Evolutionary conservation across 2,113 vertebrate species (phyloP), one percentile per base, ranked within the genome.

Genomic region (Gambusia holbrooki): DNA sequence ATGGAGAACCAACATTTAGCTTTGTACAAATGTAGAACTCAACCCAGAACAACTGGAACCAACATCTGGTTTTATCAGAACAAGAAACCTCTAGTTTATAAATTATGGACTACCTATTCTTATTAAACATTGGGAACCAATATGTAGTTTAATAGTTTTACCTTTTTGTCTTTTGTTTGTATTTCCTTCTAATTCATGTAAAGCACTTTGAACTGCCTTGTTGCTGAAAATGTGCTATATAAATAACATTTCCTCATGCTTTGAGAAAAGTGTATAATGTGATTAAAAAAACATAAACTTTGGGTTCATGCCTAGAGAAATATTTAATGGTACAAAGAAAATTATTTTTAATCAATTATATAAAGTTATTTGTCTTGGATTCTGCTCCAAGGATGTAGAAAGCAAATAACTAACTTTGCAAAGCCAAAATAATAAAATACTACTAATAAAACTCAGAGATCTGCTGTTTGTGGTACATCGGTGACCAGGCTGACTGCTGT

Each of bases 191-290:
- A 33, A 33, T 33, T 30, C 30, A 0, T 30, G 30, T 30, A 30
- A 30, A 30, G 3, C 30, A 3, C 30, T 30, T 30, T 30, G 30
- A 30, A 30, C 30, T 30, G 30, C 30, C 30, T 3, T 33, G 32
- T 33, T 33, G 32, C 32, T 33, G 6, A 33, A 33, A 6, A 33
- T 33, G 32, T 33, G 5, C 5, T 33, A 7, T 33, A 33, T 33
- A 33, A 33, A 7, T 33, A 33, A 33, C 6, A 33, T 33, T 33
- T 1, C 32, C 32, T 33, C 32, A 33, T 1, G 19, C 62, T 68
- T 76, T 84, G 62, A 82, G 27, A 48, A 62, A 45, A 30, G 45
- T 37, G 45, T 33, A 33, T 33, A 33, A 33, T 33, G 32, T 33
- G 32, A 33, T 33, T 32, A 33, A 33, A 71, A 27, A 35, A 58